phyloP scores from a whole-genome alignment of 2,888 invertebrate genomes.

The Malachius bipustulatus region DNA sequence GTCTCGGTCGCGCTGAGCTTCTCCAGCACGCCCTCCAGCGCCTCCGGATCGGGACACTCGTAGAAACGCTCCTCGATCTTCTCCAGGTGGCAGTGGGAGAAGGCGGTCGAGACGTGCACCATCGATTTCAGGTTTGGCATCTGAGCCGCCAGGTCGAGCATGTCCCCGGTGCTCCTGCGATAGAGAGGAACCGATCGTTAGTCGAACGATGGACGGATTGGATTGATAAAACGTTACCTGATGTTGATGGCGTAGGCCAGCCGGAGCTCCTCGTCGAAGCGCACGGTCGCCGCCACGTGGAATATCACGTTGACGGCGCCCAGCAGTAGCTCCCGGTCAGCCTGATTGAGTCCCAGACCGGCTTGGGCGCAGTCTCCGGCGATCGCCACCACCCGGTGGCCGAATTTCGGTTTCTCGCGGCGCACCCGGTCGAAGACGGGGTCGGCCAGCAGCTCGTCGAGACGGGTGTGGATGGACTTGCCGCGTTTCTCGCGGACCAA shows the following conservation, averaged over 20 bases:
- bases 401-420: slow-evolving; percentile 44
- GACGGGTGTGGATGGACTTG: slow-evolving; percentile 50
- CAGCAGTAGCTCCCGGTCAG: slow-evolving; percentile 47
- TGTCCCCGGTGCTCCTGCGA: slow-evolving; percentile 62
- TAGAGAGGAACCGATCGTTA: too few relatives aligned
- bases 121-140: slow-evolving; percentile 59
- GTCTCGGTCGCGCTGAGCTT: slow-evolving; percentile 27
- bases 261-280: slow-evolving; percentile 73
- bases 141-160: slow-evolving; percentile 58
- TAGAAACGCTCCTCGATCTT: slow-evolving; percentile 59
- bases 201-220: too few relatives aligned
- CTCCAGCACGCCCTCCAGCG: slow-evolving; percentile 35
- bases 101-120: slow-evolving; percentile 73
- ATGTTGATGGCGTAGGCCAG: slow-evolving; percentile 71
- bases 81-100: slow-evolving; percentile 55
- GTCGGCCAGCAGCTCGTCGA: slow-evolving; percentile 56
- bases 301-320: slow-evolving; percentile 61
- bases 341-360: slow-evolving; percentile 49
- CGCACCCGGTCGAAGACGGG: slow-evolving; percentile 47
- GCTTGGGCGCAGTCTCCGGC: slow-evolving; percentile 55
- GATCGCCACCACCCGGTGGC: slow-evolving; percentile 56
- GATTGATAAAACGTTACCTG: too few relatives aligned
- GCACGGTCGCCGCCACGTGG: slow-evolving; percentile 87
- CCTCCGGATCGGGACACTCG: slow-evolving; percentile 43
- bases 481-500: slow-evolving; percentile 47